phyloP scores from a whole-genome alignment of 2,797 vertebrate species.

The Lepus townsendii region DNA sequence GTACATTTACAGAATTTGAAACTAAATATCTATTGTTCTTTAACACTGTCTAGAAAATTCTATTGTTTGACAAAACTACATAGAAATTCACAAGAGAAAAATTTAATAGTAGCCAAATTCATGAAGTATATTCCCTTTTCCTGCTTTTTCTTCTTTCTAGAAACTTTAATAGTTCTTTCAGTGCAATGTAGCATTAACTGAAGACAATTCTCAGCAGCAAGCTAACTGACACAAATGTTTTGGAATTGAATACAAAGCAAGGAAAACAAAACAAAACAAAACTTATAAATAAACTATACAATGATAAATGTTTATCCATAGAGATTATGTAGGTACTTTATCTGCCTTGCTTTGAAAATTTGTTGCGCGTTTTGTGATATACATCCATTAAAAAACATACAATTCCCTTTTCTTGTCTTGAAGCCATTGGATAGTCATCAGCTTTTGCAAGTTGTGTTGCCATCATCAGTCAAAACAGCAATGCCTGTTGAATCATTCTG shows the following conservation, averaged over 20 bases:
- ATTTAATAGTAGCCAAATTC: not conserved
- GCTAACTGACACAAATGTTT: not conserved
- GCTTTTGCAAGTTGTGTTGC: not conserved
- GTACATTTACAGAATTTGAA: not conserved
- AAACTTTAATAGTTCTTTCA: not conserved
- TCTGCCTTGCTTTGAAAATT: not conserved
- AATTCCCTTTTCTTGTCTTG: not conserved
- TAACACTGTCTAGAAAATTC: not conserved
- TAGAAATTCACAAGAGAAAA: not conserved
- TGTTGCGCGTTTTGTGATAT: not conserved
- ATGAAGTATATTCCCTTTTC: not conserved
- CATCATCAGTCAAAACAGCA: not conserved
- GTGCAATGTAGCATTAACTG: not conserved
- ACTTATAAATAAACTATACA: not conserved
- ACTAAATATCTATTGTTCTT: not conserved
- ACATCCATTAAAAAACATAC: conserved; percentile 22
- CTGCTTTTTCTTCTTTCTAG: not conserved
- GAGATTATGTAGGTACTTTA: not conserved
- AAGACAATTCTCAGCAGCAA: not conserved
- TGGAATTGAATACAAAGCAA: not conserved
- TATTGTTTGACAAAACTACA: not conserved
- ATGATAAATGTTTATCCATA: not conserved
- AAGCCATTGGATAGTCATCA: not conserved
- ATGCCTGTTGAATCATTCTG: not conserved
- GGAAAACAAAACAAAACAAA: not conserved